These are phyloP conservation scores for Prietella phreatophila DNA, from an alignment of 2,113 vertebrate genomes.

Conservation along the genomic window DNA sequence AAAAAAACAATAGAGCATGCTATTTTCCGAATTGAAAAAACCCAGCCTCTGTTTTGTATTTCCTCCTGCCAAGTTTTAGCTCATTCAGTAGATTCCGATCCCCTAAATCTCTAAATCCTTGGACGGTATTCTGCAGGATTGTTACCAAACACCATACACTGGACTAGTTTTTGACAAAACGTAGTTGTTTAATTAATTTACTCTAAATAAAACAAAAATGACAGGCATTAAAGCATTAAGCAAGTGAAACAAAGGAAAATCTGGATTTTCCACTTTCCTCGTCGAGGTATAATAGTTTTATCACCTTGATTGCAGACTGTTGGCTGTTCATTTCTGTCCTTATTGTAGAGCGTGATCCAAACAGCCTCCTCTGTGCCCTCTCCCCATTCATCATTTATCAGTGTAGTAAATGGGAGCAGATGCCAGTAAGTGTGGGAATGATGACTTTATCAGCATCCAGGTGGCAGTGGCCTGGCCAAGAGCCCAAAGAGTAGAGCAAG, in stretches of 20 bases:
- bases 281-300: slow-evolving; percentile 57
- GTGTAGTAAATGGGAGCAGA: slow-evolving; percentile 63
- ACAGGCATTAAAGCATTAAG: slow-evolving; percentile 61
- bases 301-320: slow-evolving; percentile 68
- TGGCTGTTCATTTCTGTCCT: slow-evolving; percentile 55
- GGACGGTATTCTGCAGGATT: slow-evolving; percentile 30
- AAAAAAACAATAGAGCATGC: slow-evolving; percentile 42
- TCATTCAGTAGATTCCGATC: slow-evolving; percentile 30
- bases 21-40: slow-evolving; percentile 48
- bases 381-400: slow-evolving; percentile 66
- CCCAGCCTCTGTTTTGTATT: slow-evolving; percentile 9
- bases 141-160: slow-evolving; percentile 18
- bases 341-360: slow-evolving; percentile 51
- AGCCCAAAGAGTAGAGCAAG: slow-evolving; percentile 46
- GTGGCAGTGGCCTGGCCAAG: slow-evolving; percentile 59
- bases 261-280: slow-evolving; percentile 27
- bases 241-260: slow-evolving; percentile 39
- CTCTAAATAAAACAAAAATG: slow-evolving; percentile 61
- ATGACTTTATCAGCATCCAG: slow-evolving; percentile 65
- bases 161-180: slow-evolving; percentile 24
- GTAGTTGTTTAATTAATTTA: slow-evolving; percentile 67
- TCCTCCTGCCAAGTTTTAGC: slow-evolving; percentile 57
- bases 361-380: slow-evolving; percentile 47
- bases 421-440: slow-evolving; percentile 59
- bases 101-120: slow-evolving; percentile 62